phyloP scores from a whole-genome alignment of 2,113 vertebrate genomes.

The Hydrochoerus hydrochaeris region DNA sequence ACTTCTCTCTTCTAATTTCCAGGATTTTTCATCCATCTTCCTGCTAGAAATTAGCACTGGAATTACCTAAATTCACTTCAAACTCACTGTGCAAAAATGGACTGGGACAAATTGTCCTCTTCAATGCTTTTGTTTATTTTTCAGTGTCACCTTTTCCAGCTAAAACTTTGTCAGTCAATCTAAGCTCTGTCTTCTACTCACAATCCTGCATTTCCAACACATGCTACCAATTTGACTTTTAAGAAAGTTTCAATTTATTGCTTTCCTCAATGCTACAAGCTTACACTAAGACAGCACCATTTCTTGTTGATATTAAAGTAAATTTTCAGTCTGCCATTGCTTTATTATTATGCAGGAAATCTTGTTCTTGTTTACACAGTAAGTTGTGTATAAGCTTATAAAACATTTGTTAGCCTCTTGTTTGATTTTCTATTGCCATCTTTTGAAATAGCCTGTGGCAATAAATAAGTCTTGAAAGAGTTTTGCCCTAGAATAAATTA shows the following conservation, averaged over 20 bases:
- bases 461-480: no score
- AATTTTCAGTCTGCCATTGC: neutral
- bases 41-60: neutral
- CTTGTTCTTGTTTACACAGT: neutral
- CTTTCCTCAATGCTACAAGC: neutral
- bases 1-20: neutral
- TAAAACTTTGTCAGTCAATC: neutral
- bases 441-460: neutral
- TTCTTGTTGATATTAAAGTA: neutral
- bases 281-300: neutral
- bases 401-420: neutral
- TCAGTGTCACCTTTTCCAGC: neutral
- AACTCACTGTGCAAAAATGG: neutral
- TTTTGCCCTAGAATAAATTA: no score
- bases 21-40: neutral
- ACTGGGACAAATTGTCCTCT: neutral
- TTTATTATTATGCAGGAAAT: neutral
- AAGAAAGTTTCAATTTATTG: neutral
- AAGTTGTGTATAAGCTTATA: neutral
- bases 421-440: neutral
- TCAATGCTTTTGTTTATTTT: neutral
- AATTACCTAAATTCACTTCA: neutral
- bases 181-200: neutral
- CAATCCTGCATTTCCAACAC: neutral
- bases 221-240: neutral